phyloP scores from a whole-genome alignment of 2,113 vertebrate species.

The Alethe castanea region DNA sequence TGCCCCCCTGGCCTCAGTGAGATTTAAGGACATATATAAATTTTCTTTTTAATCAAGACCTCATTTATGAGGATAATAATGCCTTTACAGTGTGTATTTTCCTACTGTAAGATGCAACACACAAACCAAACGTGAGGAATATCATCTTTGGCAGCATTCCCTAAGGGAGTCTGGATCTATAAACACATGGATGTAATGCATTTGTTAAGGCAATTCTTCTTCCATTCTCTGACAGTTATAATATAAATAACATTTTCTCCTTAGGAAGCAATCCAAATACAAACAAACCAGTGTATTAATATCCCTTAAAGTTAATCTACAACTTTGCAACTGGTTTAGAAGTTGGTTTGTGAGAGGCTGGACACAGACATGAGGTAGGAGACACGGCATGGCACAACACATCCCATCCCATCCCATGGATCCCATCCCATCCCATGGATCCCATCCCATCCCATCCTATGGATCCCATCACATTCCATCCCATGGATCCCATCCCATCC shows the following conservation, averaged over 20 bases:
- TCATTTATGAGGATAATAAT: background rate
- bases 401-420: too few species aligned
- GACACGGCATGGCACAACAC: too few species aligned
- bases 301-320: background rate
- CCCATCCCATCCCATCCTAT: background rate
- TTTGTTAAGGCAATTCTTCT: conserved; percentile 49
- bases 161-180: conserved; percentile 52
- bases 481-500: too few species aligned
- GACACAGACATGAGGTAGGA: background rate
- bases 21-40: background rate
- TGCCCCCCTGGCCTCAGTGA: background rate
- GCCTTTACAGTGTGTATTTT: background rate
- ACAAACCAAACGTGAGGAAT: conserved; percentile 17
- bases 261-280: conserved; percentile 44
- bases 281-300: conserved; percentile 23
- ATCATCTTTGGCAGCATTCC: conserved; percentile 37
- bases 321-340: background rate
- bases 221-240: conserved; percentile 54
- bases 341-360: background rate
- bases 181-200: conserved; percentile 25
- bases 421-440: background rate
- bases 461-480: background rate
- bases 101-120: background rate
- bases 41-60: background rate
- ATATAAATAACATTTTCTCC: conserved; percentile 44